Percentiles rank a stretch among this genome's conserved stretches.
Evolutionary conservation across 1,140 invertebrate genomes (phyloP).

Genomic region (Semibalanus balanoides): DNA sequence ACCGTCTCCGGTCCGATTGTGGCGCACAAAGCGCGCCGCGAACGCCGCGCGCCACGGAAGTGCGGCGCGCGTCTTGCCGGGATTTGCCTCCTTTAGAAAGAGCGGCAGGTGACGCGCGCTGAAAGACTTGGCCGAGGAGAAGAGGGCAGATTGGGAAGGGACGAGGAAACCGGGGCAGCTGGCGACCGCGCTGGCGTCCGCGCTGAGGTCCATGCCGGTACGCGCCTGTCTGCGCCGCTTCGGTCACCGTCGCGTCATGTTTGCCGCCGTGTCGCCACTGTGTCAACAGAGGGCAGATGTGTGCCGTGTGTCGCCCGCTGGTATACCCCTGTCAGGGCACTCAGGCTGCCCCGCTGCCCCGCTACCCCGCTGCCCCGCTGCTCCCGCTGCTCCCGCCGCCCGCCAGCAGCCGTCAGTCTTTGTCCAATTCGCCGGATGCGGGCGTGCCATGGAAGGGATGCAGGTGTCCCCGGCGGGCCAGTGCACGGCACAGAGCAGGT

Average conservation of each 20-base stretch:
- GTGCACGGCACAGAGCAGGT: too few species aligned
- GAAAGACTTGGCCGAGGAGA: neutral
- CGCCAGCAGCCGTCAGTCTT: neutral
- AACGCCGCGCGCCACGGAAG: neutral
- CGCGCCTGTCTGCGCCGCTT: too few species aligned
- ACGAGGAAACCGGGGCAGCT: neutral
- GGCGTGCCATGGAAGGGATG: too few species aligned
- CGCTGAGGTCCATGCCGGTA: too few species aligned
- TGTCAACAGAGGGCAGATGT: neutral
- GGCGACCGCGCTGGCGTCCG: too few species aligned
- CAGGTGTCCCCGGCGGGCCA: too few species aligned
- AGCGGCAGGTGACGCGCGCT: neutral
- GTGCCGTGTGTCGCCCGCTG: too few species aligned
- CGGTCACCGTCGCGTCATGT: neutral
- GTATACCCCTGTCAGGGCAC: too few species aligned
- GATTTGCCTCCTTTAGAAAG: neutral
- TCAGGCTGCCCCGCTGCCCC: too few species aligned
- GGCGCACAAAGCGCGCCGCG: neutral
- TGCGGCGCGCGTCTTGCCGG: neutral
- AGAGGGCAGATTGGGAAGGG: neutral
- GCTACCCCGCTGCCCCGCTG: too few species aligned
- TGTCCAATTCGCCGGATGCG: neutral
- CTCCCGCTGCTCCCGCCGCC: too few species aligned
- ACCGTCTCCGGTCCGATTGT: neutral
- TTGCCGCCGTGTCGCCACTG: neutral